Conservation (phyloP, 2,888 invertebrate species). For the Tetragonisca angustula region DNA sequence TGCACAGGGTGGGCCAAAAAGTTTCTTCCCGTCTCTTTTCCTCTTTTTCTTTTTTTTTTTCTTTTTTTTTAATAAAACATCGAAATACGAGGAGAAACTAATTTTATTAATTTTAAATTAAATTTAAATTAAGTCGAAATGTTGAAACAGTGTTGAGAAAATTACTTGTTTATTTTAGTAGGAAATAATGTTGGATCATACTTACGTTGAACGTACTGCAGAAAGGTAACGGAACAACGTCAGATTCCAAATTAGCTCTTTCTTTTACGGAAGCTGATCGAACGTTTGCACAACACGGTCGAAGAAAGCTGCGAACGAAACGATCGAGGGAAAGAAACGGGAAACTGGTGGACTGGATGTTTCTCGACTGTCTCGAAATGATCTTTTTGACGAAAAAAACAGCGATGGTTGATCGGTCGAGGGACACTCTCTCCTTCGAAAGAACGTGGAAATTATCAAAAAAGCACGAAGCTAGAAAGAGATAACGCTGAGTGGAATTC, state of each 20-base stretch:
- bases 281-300: not conserved
- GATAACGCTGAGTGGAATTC: not conserved
- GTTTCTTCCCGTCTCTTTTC: no score
- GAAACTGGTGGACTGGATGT: not conserved
- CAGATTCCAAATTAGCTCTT: no score
- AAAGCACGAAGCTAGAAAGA: not conserved
- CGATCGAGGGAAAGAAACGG: not conserved
- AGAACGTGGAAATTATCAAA: not conserved
- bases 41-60: no score
- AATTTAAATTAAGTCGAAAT: no score
- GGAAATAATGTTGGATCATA: not conserved
- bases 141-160: no score
- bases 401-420: no score
- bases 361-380: not conserved
- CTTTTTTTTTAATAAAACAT: no score
- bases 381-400: not conserved
- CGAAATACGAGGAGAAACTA: no score
- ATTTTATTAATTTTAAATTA: no score
- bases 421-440: not conserved
- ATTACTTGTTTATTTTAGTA: no score
- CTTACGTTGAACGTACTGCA: not conserved
- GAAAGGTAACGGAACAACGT: not conserved
- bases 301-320: not conserved
- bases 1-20: no score
- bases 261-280: not conserved